Conservation (phyloP, 2,113 vertebrate species). For the Lampris incognitus region DNA sequence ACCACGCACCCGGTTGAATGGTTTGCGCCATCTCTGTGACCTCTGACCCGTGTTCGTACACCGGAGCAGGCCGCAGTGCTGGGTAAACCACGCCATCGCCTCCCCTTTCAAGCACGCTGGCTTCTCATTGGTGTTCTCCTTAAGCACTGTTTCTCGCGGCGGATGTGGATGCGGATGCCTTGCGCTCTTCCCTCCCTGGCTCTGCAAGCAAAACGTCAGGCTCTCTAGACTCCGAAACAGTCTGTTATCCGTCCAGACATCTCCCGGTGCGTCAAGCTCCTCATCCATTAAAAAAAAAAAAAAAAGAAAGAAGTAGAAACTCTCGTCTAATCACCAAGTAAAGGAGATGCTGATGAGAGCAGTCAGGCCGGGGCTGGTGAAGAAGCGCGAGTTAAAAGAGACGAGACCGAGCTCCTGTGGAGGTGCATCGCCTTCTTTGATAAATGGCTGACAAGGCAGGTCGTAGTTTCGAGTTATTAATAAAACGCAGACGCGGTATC, state of each 20-base stretch:
- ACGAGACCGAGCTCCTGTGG: constrained; percentile 12
- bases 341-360: constrained; percentile 45
- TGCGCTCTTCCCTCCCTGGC: constrained; percentile 43
- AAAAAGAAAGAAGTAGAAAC: background rate
- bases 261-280: constrained; percentile 20
- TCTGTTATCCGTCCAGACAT: constrained; percentile 26
- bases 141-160: constrained; percentile 58
- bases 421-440: constrained; percentile 57
- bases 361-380: constrained; percentile 22
- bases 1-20: background rate
- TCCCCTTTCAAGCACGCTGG: constrained; percentile 47
- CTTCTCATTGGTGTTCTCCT: constrained; percentile 64
- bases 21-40: too few species aligned
- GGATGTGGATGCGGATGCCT: constrained; percentile 33
- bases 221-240: constrained; percentile 31
- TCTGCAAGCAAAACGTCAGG: constrained; percentile 32
- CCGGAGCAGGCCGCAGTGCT: too few species aligned
- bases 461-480: constrained; percentile 76
- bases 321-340: constrained; percentile 34
- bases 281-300: constrained; percentile 4
- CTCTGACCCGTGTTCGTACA: background rate
- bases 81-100: background rate
- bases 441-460: constrained; percentile 65
- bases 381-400: constrained; percentile 44
- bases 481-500: constrained; percentile 75